Percentiles rank a stretch among this genome's conserved stretches.
Conservation (phyloP, 2,113 vertebrate species). For the Dasyornis broadbenti region DNA sequence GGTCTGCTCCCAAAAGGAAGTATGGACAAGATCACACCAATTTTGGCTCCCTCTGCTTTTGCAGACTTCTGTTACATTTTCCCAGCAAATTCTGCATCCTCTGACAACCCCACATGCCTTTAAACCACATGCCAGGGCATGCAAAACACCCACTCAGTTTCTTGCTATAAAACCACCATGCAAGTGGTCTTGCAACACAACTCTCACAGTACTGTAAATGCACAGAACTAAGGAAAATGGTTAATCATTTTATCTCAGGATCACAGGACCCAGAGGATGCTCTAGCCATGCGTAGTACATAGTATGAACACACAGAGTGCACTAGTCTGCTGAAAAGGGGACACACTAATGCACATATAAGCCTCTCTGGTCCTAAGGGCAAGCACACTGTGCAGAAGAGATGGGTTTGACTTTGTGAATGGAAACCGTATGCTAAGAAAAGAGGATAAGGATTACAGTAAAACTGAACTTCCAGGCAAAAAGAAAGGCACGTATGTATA, state of each 20-base stretch:
- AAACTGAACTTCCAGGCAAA: background rate
- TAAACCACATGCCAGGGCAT: background rate
- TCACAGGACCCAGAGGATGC: background rate
- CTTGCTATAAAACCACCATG: background rate
- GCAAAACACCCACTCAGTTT: constrained; percentile 39
- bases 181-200: background rate
- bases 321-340: background rate
- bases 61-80: background rate
- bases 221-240: background rate
- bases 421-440: background rate
- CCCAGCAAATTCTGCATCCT: constrained; percentile 11
- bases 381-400: background rate
- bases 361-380: background rate
- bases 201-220: background rate
- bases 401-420: background rate
- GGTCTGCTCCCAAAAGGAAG: background rate
- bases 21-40: background rate
- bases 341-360: background rate
- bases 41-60: background rate
- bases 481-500: background rate
- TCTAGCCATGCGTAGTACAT: accelerated
- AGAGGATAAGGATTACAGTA: background rate
- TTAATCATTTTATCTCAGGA: background rate
- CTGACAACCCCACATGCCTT: constrained; percentile 1
- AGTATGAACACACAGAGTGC: background rate